A percentile compares a stretch with the other conserved stretches of the same genome.
Conservation (phyloP, 2,888 invertebrate species). For the Pedicia rivosa region DNA sequence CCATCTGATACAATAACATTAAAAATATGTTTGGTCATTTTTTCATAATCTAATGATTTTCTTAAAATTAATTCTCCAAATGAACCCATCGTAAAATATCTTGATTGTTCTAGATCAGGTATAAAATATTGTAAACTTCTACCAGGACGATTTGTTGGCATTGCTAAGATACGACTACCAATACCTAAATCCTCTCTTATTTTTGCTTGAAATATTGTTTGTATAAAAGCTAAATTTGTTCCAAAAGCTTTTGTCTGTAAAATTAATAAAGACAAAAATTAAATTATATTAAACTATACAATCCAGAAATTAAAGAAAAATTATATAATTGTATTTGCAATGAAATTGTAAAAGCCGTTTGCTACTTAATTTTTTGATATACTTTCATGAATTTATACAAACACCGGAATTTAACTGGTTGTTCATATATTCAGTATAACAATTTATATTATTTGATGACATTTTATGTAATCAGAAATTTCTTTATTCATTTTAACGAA, state of each 20-base stretch:
- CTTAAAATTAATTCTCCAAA: slow-evolving; percentile 66
- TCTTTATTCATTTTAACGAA: no score
- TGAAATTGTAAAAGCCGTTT: background rate
- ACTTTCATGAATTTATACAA: no score
- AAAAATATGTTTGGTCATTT: slow-evolving; percentile 51
- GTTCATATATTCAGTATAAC: no score
- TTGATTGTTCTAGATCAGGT: slow-evolving; percentile 54
- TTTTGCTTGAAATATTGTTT: slow-evolving; percentile 49
- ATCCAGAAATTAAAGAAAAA: no score
- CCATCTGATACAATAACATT: slow-evolving; percentile 58
- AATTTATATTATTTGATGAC: no score
- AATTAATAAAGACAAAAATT: background rate
- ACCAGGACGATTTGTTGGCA: slow-evolving; percentile 47
- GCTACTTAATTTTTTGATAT: no score
- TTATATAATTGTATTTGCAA: no score
- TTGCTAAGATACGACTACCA: slow-evolving; percentile 54
- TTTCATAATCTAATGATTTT: slow-evolving; percentile 64
- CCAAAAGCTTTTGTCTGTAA: background rate
- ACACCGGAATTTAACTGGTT: no score
- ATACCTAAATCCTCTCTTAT: slow-evolving; percentile 62
- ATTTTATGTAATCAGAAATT: no score
- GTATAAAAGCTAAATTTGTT: slow-evolving; percentile 44
- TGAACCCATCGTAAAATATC: slow-evolving; percentile 58
- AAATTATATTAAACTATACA: no score
- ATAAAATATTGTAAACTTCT: slow-evolving; percentile 59